Evolutionary conservation across 2,888 invertebrate species (phyloP), one percentile per base, ranked within the genome.

Genomic region (Halictus quadricinctus): DNA sequence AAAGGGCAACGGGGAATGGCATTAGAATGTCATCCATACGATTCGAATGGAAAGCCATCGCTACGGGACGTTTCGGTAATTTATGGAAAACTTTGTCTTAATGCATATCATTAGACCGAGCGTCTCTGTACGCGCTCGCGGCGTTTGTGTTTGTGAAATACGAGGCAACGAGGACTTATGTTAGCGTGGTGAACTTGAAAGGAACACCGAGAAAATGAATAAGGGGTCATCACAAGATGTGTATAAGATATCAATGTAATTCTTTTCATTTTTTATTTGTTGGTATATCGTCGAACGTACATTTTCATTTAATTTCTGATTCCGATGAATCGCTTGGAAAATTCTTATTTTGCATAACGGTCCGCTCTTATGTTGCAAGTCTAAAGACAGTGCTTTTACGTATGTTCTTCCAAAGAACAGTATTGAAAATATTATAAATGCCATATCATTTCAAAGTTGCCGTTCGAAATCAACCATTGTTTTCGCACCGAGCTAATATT

Each of bases 11-110:
- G 25, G 70, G 72, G 88, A 88, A 90, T 89, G 75, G 46, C 81
- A 89, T 90, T 87, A 81, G 83, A 90, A 89, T 90, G 83, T 80
- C 87, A 84, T 87, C 73, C 84, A 81, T 85, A 77, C 58, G 46
- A 87, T 90, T 86, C 86, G 81, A 87, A 85, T 81, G 21, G 69
- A 54, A 81, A 78, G 10, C 69, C 41, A 54, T 46, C 58, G 46
- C 66, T 60, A 75, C 54, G 15, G 48, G n/a, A 41, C 54, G 75
- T 60, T 78, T 66, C 13, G n/a, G 54, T 72, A 79, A 83, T 80
- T 72, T 72, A 80, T 58, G 70, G 72, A 79, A 80, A 80, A 74
- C 46, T 76, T 72, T 60, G 12, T 76, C 12, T 64, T 18, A 46
- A 82, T 70, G 66, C 41, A 58, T 54, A 58, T 58, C 70, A 64